phyloP scores from a whole-genome alignment of 2,113 vertebrate species.

The Labeo catla region DNA sequence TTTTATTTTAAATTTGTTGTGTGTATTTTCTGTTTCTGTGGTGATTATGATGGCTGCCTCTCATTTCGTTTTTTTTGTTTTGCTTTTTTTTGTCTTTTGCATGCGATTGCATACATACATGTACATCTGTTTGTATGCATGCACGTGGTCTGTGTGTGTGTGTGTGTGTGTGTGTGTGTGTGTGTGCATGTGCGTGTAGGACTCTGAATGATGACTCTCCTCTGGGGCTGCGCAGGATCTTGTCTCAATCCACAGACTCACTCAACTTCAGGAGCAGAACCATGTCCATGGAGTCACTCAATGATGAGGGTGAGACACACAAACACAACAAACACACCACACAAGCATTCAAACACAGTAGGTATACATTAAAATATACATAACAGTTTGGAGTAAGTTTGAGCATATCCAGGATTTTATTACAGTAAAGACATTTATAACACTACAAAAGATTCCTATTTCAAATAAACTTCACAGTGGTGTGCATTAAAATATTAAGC shows the following conservation, averaged over 20 bases:
- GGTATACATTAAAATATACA: too few species aligned
- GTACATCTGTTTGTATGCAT: conserved; percentile 51
- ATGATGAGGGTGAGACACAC: conserved; percentile 82
- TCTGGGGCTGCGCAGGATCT: conserved; percentile 87
- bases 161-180: conserved; percentile 8
- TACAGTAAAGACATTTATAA: too few species aligned
- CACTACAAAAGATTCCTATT: too few species aligned
- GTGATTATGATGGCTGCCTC: conserved; percentile 10
- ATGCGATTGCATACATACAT: conserved; percentile 43
- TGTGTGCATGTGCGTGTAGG: conserved; percentile 67
- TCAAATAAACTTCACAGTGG: too few species aligned
- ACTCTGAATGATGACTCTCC: conserved; percentile 87
- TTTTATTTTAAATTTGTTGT: neutral
- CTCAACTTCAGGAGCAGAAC: conserved; percentile 88
- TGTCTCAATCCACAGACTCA: conserved; percentile 94
- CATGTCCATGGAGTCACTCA: conserved; percentile 88
- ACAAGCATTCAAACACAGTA: too few species aligned
- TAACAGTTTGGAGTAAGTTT: too few species aligned
- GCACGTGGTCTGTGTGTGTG: conserved; percentile 24
- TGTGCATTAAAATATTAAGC: neutral
- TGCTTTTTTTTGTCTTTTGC: neutral
- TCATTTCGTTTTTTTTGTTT: conserved; percentile 27
- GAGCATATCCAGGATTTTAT: too few species aligned
- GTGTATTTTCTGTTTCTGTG: conserved; percentile 31
- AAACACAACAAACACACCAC: neutral